phyloP scores from a whole-genome alignment of 2,888 invertebrate genomes.

The Lottia scabra region DNA sequence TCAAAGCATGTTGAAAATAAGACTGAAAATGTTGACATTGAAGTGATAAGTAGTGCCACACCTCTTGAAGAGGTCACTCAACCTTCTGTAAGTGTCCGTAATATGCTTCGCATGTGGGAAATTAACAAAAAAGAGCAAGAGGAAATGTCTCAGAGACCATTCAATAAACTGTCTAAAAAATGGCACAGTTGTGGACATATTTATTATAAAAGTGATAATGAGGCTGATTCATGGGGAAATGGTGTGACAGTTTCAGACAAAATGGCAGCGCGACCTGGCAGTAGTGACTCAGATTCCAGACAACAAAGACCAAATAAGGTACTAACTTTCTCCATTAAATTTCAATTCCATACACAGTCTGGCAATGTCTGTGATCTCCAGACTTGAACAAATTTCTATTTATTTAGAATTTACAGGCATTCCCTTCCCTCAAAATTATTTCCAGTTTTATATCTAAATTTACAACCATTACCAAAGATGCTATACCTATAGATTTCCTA shows the following conservation, averaged over 20 bases:
- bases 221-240: background rate
- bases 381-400: too few relatives aligned
- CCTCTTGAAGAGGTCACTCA: background rate
- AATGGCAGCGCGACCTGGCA: background rate
- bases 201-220: background rate
- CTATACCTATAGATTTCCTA: too few relatives aligned
- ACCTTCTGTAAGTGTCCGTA: background rate
- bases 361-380: too few relatives aligned
- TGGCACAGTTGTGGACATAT: conserved; percentile 4
- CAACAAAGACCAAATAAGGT: conserved; percentile 1
- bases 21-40: background rate
- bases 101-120: background rate
- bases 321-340: background rate
- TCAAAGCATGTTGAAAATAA: background rate
- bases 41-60: background rate
- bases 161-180: background rate
- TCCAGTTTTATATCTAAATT: too few relatives aligned
- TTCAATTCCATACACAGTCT: too few relatives aligned
- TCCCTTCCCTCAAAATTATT: too few relatives aligned
- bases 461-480: too few relatives aligned
- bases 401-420: too few relatives aligned
- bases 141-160: background rate
- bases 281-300: background rate
- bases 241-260: background rate
- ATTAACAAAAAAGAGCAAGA: background rate